phyloP scores from a whole-genome alignment of 2,888 invertebrate genomes.

The Lypha dubia region DNA sequence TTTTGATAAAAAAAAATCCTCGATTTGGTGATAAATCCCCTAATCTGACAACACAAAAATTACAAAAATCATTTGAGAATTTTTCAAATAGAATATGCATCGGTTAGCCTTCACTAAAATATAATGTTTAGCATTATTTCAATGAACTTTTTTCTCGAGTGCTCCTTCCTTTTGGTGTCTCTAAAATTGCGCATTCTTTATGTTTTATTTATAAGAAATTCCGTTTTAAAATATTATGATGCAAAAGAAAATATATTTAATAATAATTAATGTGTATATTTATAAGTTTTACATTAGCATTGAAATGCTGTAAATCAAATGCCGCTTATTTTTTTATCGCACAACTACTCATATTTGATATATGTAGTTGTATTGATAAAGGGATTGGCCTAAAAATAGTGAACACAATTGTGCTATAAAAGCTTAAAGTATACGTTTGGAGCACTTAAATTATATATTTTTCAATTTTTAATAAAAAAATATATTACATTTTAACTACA shows the following conservation, averaged over 20 bases:
- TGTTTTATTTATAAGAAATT: slow-evolving; percentile 34
- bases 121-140: background rate
- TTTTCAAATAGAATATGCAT: too few species aligned
- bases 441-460: too few species aligned
- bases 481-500: too few species aligned
- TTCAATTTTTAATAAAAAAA: too few species aligned
- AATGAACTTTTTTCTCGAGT: background rate
- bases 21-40: too few species aligned
- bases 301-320: slow-evolving; percentile 54
- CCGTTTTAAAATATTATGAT: background rate
- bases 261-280: slow-evolving; percentile 20
- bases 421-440: too few species aligned
- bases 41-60: too few species aligned
- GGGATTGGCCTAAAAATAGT: background rate
- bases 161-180: background rate
- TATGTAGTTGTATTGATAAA: background rate
- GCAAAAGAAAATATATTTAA: background rate
- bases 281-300: slow-evolving; percentile 41
- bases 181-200: background rate
- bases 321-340: slow-evolving; percentile 27
- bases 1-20: too few species aligned
- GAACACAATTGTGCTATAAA: background rate
- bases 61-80: too few species aligned
- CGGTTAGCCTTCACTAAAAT: too few species aligned
- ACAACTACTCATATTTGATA: background rate